These are phyloP conservation scores for Microcebus griseorufus DNA, from an alignment of 2,113 vertebrate species.

Conservation along the genomic window DNA sequence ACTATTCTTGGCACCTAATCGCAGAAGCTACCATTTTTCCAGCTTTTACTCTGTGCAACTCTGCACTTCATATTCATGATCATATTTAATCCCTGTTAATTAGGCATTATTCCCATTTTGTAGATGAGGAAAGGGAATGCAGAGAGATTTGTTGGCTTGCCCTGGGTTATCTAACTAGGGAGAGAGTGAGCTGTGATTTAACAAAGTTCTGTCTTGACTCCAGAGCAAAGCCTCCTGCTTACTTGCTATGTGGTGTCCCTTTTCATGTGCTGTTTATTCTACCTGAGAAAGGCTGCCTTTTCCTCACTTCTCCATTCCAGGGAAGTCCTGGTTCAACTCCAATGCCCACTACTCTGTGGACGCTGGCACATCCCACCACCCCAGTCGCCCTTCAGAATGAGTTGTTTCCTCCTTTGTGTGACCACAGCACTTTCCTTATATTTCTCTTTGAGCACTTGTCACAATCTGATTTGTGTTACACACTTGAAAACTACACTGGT, in stretches of 20 bases:
- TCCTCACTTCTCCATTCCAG: neutral
- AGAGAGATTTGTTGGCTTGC: neutral
- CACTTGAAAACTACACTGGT: neutral
- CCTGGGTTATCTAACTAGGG: neutral
- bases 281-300: neutral
- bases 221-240: neutral
- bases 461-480: neutral
- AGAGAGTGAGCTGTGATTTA: neutral
- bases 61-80: neutral
- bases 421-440: neutral
- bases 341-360: neutral
- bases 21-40: neutral
- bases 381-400: neutral
- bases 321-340: neutral
- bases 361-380: too few species aligned
- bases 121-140: neutral
- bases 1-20: neutral
- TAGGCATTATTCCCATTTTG: neutral
- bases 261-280: neutral
- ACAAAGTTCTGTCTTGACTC: neutral
- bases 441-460: constrained; percentile 18
- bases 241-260: neutral
- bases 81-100: neutral
- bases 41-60: neutral
- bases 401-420: neutral